Conservation (phyloP, 2,113 vertebrate genomes). For the Gymnobelideus leadbeateri region DNA sequence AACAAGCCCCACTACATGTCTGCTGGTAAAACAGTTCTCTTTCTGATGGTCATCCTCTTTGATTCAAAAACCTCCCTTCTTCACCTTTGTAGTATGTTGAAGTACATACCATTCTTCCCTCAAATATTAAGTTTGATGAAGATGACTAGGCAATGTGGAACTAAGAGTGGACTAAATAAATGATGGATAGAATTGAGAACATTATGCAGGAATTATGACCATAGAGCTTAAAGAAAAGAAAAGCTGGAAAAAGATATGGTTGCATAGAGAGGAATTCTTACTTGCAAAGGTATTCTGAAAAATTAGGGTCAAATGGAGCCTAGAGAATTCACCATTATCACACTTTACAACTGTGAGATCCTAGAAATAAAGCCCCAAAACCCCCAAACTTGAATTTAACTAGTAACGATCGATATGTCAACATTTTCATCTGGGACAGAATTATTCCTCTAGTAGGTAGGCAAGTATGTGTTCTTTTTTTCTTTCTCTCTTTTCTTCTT, state of each 20-base stretch:
- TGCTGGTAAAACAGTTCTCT: not conserved
- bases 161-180: not conserved
- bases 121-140: not conserved
- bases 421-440: not conserved
- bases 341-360: not conserved
- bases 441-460: not conserved
- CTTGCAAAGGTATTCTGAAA: not conserved
- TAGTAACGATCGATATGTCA: not conserved
- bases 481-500: not conserved
- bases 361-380: not conserved
- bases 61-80: not conserved
- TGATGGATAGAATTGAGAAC: not conserved
- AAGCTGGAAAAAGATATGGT: not conserved
- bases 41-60: not conserved
- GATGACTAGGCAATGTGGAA: not conserved
- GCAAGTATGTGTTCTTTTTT: not conserved
- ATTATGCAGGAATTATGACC: not conserved
- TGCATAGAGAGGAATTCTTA: not conserved
- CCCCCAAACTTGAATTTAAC: not conserved
- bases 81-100: not conserved
- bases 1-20: not conserved
- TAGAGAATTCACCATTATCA: not conserved
- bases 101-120: not conserved
- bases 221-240: not conserved
- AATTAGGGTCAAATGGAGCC: not conserved